These are phyloP conservation scores for Zaprionus inermis DNA, from an alignment of 1,140 invertebrate genomes.

Conservation along the genomic window DNA sequence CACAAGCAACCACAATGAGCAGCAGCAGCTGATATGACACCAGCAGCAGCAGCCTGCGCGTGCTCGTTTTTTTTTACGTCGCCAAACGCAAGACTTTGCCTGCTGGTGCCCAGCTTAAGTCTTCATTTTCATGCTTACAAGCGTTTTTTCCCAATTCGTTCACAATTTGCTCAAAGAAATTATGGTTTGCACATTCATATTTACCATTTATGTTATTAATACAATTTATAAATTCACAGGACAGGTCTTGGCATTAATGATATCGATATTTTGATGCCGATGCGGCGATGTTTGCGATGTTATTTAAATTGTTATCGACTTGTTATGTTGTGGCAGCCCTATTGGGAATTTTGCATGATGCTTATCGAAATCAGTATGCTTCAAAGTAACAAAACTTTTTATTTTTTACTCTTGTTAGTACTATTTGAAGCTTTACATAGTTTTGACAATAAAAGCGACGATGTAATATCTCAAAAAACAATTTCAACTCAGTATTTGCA, in stretches of 20 bases:
- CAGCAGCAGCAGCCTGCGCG: constrained; percentile 63
- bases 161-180: background rate
- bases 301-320: constrained; percentile 20
- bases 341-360: background rate
- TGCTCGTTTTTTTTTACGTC: constrained; percentile 67
- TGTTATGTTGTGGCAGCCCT: constrained; percentile 19
- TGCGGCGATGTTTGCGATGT: constrained; percentile 28
- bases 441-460: background rate
- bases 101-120: background rate
- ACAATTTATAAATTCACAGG: constrained; percentile 35
- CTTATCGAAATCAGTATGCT: background rate
- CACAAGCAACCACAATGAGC: constrained; percentile 14
- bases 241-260: constrained; percentile 36
- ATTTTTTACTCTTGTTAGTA: background rate
- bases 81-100: constrained; percentile 24
- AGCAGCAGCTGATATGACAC: constrained; percentile 65
- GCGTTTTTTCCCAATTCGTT: background rate
- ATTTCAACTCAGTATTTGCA: background rate
- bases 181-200: constrained; percentile 19
- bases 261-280: constrained; percentile 38
- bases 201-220: constrained; percentile 43
- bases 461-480: background rate
- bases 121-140: background rate
- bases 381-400: background rate
- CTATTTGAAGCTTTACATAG: background rate